A percentile compares a stretch with the other conserved stretches of the same genome.
phyloP scores from a whole-genome alignment of 2,888 invertebrate species.

The Torymus texanus region DNA sequence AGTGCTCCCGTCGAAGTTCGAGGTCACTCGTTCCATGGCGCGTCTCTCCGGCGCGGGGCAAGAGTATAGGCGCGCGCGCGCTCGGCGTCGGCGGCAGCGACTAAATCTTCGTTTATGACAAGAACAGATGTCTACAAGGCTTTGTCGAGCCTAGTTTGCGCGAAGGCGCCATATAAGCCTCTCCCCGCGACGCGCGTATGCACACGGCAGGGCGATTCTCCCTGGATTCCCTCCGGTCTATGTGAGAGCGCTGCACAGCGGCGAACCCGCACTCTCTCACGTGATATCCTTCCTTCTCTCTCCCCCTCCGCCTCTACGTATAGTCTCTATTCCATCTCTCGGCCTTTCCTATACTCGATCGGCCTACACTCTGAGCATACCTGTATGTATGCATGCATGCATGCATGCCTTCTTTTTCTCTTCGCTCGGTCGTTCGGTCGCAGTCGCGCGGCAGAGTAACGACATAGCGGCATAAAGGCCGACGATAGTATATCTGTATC shows the following conservation, averaged over 20 bases:
- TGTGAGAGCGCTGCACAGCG: background rate
- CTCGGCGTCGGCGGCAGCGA: constrained; percentile 46
- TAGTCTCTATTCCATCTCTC: constrained; percentile 56
- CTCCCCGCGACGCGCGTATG: background rate
- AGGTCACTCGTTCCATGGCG: constrained; percentile 32
- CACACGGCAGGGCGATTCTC: background rate
- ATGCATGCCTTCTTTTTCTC: background rate
- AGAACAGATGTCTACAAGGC: constrained; percentile 74
- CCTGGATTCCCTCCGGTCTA: background rate
- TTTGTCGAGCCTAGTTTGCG: constrained; percentile 72
- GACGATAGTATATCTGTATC: constrained; percentile 75
- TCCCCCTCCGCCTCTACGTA: background rate
- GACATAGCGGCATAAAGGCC: constrained; percentile 63
- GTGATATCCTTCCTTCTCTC: constrained; percentile 29
- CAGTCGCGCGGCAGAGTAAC: constrained; percentile 39
- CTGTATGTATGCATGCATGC: too few relatives aligned
- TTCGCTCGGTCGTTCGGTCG: background rate
- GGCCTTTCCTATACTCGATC: constrained; percentile 54
- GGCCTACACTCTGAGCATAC: constrained; percentile 41
- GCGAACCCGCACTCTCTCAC: constrained; percentile 31
- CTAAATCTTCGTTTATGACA: constrained; percentile 73
- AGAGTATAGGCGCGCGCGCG: background rate
- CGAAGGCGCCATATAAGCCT: constrained; percentile 71
- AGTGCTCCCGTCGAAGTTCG: constrained; percentile 33
- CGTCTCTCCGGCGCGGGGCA: background rate